phyloP scores from a whole-genome alignment of 2,113 vertebrate genomes.

The Tachysurus vachellii region DNA sequence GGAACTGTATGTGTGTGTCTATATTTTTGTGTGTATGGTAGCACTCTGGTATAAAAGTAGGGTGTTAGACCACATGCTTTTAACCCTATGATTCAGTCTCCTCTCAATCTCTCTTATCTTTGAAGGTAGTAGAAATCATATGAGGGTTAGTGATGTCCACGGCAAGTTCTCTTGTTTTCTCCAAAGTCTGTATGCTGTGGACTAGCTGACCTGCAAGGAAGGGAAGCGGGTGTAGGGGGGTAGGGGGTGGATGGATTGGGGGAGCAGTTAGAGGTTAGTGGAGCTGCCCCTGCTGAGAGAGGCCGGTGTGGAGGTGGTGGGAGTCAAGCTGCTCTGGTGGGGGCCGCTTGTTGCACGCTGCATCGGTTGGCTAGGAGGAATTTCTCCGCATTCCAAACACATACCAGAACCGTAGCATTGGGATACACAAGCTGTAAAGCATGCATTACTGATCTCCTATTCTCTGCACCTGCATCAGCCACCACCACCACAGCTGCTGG shows the following conservation, averaged over 20 bases:
- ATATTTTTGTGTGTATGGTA: neutral
- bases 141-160: neutral
- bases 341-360: conserved; percentile 27
- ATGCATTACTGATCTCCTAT: neutral
- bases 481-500: neutral
- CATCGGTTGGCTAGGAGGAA: conserved; percentile 51
- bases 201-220: neutral
- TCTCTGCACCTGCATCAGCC: conserved; percentile 24
- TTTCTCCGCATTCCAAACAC: conserved; percentile 59
- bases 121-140: neutral
- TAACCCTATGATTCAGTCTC: neutral
- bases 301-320: conserved; percentile 27
- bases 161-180: neutral
- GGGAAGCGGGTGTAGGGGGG: neutral
- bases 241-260: neutral
- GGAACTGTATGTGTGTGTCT: conserved; percentile 12
- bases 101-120: neutral
- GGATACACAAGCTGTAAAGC: neutral
- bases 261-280: conserved; percentile 23
- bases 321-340: conserved; percentile 37
- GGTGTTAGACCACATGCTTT: neutral
- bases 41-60: neutral
- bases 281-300: conserved; percentile 31
- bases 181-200: neutral
- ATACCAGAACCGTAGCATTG: conserved; percentile 51